A percentile compares a stretch with the other conserved stretches of the same genome.
phyloP scores from a whole-genome alignment of 2,888 invertebrate species.

The Phrixothrix hirtus region DNA sequence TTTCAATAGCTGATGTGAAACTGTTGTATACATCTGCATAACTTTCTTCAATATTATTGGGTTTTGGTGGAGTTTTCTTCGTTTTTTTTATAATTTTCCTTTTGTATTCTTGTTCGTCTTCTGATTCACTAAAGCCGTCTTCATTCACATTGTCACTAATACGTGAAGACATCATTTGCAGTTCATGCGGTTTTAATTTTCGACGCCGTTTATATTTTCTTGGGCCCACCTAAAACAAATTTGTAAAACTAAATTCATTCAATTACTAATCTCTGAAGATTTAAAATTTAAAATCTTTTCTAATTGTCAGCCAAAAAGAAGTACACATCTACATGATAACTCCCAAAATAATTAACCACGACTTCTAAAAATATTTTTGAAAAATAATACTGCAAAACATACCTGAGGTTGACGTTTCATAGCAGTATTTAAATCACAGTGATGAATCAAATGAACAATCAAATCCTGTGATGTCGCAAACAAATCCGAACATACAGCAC shows the following conservation, averaged over 20 bases:
- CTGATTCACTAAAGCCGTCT: slow-evolving; percentile 48
- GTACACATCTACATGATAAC: too few relatives aligned
- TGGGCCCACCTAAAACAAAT: slow-evolving; percentile 52
- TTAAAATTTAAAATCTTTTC: not conserved
- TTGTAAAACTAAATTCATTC: not conserved
- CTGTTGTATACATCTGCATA: slow-evolving; percentile 57
- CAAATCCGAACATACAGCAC: slow-evolving; percentile 75
- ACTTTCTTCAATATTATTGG: slow-evolving; percentile 50
- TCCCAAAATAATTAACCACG: too few relatives aligned
- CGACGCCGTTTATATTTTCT: slow-evolving; percentile 80
- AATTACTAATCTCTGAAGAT: not conserved
- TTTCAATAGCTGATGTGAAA: slow-evolving; percentile 57
- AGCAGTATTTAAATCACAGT: slow-evolving; percentile 84
- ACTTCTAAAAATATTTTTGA: too few relatives aligned
- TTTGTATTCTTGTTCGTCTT: slow-evolving; percentile 45
- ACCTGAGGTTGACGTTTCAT: slow-evolving; percentile 77
- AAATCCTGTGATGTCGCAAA: slow-evolving; percentile 73
- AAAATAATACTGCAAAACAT: not conserved
- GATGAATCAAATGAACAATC: slow-evolving; percentile 81
- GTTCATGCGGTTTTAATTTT: slow-evolving; percentile 70
- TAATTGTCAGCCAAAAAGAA: too few relatives aligned
- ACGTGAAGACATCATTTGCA: slow-evolving; percentile 54
- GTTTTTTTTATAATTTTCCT: slow-evolving; percentile 46
- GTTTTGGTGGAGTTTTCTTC: slow-evolving; percentile 51
- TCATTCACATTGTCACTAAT: slow-evolving; percentile 52